Evolutionary conservation across 2,888 invertebrate genomes (phyloP), one percentile per base, ranked within the genome.

Genomic region (Megaustenia siamemsis): DNA sequence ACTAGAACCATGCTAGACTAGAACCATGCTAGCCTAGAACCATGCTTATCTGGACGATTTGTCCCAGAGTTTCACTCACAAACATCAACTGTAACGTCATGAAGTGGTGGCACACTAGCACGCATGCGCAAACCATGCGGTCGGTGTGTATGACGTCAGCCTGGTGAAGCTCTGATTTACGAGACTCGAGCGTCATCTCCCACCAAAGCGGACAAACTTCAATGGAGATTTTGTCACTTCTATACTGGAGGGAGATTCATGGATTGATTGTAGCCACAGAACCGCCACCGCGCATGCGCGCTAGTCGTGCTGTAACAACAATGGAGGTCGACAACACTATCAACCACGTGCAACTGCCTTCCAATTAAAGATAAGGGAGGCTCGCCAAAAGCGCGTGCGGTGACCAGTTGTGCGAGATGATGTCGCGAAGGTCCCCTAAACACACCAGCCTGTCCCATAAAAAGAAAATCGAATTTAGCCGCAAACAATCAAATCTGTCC

Each of bases 331-430:
- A 4, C 15, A 49, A 82, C 53, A 43, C 73, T 32, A 69, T 71
- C 56, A 49, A 40, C n/a, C 71, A 56, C 71, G 68, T 82, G 82
- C 73, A 73, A 82, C 56, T 82, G 73, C 24, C 53, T 32, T 82
- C 63, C 43, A 82, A 73, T 82, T 43, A 71, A 45, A 45, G 69
- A 56, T 45, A 45, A 53, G 80, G 35, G 38, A 80, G 3, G 40
- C 15, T 68, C 15, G 56, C 68, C 80, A 80, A 80, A 38, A 56
- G 82, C 68, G 73, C 82, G 60, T 73, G 82, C 82, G 82, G 43
- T 2, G 53, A 21, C 80, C 24, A 35, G 49, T 80, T 49, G 80
- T 69, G 40, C 80, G 45, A 32, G 80, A 0, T 28, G n/a, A 21
- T 21, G 45, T 40, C 66, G 45, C 1, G 45, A 38, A 18, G 18